phyloP scores from a whole-genome alignment of 2,113 vertebrate species.

The Felis chaus region DNA sequence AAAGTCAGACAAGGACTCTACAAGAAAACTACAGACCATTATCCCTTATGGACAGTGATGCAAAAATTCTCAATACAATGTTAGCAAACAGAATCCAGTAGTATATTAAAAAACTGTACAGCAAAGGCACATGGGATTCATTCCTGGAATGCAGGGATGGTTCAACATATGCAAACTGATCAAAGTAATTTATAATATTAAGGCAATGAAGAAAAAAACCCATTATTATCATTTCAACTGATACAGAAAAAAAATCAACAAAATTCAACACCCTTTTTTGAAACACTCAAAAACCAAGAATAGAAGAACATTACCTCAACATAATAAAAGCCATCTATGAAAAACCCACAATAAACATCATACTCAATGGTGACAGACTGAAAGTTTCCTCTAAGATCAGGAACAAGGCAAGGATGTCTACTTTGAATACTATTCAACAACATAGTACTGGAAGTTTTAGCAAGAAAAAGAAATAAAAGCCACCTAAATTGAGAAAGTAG shows the following conservation, averaged over 20 bases:
- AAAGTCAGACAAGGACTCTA: not conserved
- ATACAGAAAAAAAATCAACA: not conserved
- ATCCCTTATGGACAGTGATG: not conserved
- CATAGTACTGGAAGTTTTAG: not conserved
- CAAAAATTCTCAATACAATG: not conserved
- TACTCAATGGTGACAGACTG: not conserved
- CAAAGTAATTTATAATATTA: not conserved
- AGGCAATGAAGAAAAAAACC: not conserved
- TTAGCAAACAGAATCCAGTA: not conserved
- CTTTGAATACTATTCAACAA: not conserved
- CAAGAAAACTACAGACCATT: not conserved
- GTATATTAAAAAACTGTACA: not conserved
- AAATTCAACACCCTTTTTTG: not conserved
- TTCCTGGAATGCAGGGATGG: not conserved
- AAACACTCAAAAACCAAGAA: not conserved
- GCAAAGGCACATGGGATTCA: not conserved
- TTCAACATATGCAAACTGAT: not conserved
- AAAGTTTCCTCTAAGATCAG: not conserved
- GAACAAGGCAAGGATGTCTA: not conserved
- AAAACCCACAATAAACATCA: not conserved
- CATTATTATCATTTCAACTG: not conserved
- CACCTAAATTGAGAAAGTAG: not conserved
- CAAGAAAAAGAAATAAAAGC: not conserved
- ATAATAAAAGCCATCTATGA: not conserved
- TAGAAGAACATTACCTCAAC: not conserved